A percentile compares a stretch with the other conserved stretches of the same genome.
These are phyloP conservation scores for Eutolmus rufibarbis DNA, from an alignment of 2,888 invertebrate species.

Conservation along the genomic window DNA sequence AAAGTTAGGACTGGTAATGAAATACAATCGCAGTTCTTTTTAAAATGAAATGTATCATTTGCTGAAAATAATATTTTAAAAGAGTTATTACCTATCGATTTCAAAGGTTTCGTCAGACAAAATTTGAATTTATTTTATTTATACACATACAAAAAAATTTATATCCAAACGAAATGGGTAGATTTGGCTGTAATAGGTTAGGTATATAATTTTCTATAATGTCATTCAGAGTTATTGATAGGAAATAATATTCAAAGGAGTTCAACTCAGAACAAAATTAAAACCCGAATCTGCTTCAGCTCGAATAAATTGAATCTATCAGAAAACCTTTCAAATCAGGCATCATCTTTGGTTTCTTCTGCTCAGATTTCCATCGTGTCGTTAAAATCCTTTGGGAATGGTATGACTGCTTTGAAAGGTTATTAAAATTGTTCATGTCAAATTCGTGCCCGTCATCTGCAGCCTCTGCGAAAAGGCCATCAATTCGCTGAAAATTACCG, in stretches of 20 bases:
- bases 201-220: too few relatives aligned
- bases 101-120: too few relatives aligned
- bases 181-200: too few relatives aligned
- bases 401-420: not conserved
- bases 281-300: not conserved
- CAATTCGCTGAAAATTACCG: not conserved
- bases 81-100: too few relatives aligned
- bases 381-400: not conserved
- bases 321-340: not conserved
- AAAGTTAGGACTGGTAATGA: too few relatives aligned
- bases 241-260: not conserved
- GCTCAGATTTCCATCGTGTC: not conserved
- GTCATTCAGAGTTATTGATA: too few relatives aligned
- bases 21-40: too few relatives aligned
- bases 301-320: not conserved
- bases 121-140: too few relatives aligned
- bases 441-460: not conserved
- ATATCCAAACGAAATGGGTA: too few relatives aligned
- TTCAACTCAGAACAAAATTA: not conserved
- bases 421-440: constrained; percentile 1
- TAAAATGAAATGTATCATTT: too few relatives aligned
- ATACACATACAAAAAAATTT: too few relatives aligned
- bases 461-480: not conserved
- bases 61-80: too few relatives aligned
- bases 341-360: not conserved